Base-by-base conservation (phyloP, 37 sponge, comb jelly and placozoan genomes). In the Beroe ovata region DNA sequence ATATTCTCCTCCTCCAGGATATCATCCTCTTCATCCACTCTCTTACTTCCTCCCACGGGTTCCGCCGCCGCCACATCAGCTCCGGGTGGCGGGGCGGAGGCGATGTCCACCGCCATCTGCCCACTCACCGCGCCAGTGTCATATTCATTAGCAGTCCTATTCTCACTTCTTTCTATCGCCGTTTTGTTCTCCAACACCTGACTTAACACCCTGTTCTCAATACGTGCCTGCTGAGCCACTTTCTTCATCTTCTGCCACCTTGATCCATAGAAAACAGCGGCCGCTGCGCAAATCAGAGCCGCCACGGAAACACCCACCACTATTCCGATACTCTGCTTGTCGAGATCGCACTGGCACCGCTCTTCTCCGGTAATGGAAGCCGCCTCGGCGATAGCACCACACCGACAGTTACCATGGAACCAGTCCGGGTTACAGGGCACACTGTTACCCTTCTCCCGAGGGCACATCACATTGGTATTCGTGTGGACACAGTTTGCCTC, bases 331-430 rank as follows among this genome's bases (percentile, higher is more conserved):
- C 32, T 30, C 18, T 37, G 69, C 35, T 26, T 66, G 69, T 66
- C 69, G 36, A 66, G 36, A 1, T 33, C 16, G 36, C 69, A 66
- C 69, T 29, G 32, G 30, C 69, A 66, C 36, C 69, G 69, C 36
- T 30, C 69, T 11, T 30, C 18, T 6, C 69, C 69, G 11, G 69
- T 16, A 18, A 30, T 37, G 11, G 32, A 26, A 1, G 16, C 34
- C 36, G 29, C 69, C 16, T 25, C 69, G 4, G 18, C 35, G 69
- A 66, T 25, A 32, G 25, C 69, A 11, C 69, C 2, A 18, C 69
- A 66, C 36, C 30, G 36, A 30, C 69, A 66, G 25, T 66, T 30
- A 14, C 69, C 18, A 30, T 66, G 69, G 36, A 66, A 66, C 69
- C 69, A 66, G 30, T 66, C 69, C 3, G 69, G 69, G 36, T 26